Base-by-base conservation (phyloP, 2,888 invertebrate genomes). In the Papilio elwesi region DNA sequence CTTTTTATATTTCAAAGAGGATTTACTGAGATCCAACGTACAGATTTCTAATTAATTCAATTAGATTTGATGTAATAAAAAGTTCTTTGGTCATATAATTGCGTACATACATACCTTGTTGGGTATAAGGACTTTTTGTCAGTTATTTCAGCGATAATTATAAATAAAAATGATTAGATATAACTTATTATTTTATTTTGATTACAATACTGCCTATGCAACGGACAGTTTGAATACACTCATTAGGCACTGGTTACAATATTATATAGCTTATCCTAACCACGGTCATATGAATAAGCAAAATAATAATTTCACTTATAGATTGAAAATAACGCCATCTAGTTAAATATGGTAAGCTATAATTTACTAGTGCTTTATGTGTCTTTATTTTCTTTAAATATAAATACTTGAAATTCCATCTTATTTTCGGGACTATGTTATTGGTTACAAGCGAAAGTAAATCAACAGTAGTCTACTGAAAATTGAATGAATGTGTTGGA, bases 1-100 rank as follows among this genome's bases (percentile, higher is more conserved):
- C 51, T 43, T 51, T 65, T 36, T 36, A 65, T 59, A 59, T n/a
- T 59, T 15, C 59, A 59, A 59, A 59, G 38, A 59, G 59, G n/a
- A 59, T 59, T 59, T n/a, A 59, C 12, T 57, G 36, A n/a, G n/a
- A n/a, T n/a, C n/a, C n/a, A n/a, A n/a, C n/a, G n/a, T n/a, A n/a
- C 10, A 6, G 10, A 53, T 53, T 53, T 16, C 16, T 15, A 16
- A 52, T 52, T 53, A 4, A 9, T 16, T 53, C 10, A 4, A 26
- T 26, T 26, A 26, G 26, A 51, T n/a, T 51, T 3, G 8, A n/a
- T n/a, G 51, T 6, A n/a, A 13, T 51, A 6, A 51, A 51, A 51
- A 13, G 13, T n/a, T 51, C 0, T n/a, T 49, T 49, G 12, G 49
- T 49, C 49, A 49, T 6, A 13, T 13, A 49, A 12, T 49, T 48